Evolutionary conservation across 2,797 vertebrate species (phyloP).

Genomic region (Arrhamphus sclerolepis): DNA sequence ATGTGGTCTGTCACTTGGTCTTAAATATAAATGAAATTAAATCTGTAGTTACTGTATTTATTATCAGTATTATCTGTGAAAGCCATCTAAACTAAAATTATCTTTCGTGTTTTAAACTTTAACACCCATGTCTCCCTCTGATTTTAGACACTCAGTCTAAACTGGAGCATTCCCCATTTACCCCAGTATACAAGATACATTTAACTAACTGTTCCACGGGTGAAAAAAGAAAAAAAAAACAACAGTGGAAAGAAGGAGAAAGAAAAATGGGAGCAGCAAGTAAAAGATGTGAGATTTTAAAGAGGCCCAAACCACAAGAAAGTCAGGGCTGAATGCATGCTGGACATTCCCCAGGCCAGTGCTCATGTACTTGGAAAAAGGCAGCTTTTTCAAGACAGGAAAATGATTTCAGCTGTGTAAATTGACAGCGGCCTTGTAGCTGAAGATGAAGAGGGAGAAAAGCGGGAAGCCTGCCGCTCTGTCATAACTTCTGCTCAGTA

Average conservation of each 20-base stretch:
- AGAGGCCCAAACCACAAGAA: constrained; percentile 78
- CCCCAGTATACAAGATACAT: constrained; percentile 55
- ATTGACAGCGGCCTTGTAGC: constrained; percentile 77
- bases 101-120: too few species aligned
- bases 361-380: constrained; percentile 63
- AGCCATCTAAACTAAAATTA: too few species aligned
- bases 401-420: constrained; percentile 80
- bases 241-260: constrained; percentile 41
- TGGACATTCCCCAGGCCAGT: constrained; percentile 58
- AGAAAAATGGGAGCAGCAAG: constrained; percentile 49
- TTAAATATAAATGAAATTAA: too few species aligned
- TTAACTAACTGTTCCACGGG: constrained; percentile 64
- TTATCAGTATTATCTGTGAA: too few species aligned
- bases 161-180: constrained; percentile 33
- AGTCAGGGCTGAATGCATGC: constrained; percentile 69
- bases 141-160: constrained; percentile 17
- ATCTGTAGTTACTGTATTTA: too few species aligned
- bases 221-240: constrained; percentile 28
- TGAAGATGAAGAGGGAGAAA: constrained; percentile 66
- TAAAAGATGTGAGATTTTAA: constrained; percentile 71
- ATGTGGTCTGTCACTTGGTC: too few species aligned
- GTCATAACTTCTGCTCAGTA: constrained; percentile 61
- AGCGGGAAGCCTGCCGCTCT: constrained; percentile 55
- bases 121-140: background rate
- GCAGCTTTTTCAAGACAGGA: constrained; percentile 63